Evolutionary conservation across 1,140 invertebrate species (phyloP).

Genomic region (Zelostemma sp.): DNA sequence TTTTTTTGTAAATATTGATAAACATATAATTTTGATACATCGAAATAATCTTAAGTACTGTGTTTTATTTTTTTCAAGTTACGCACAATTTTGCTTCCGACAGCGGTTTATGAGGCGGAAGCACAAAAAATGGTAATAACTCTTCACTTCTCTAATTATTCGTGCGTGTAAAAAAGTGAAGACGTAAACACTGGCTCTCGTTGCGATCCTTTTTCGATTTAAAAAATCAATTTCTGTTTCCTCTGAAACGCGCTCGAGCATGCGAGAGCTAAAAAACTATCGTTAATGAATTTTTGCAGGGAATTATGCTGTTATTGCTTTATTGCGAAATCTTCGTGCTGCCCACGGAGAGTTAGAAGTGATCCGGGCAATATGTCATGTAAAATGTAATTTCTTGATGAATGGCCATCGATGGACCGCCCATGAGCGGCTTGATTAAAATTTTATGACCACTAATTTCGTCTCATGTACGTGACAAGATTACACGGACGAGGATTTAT

Average conservation of each 20-base stretch:
- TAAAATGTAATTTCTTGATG: constrained; percentile 47
- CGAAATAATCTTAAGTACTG: no score
- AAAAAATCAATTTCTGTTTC: neutral
- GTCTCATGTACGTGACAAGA: constrained; percentile 46
- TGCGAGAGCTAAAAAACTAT: constrained; percentile 1
- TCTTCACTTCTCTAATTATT: no score
- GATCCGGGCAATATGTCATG: constrained; percentile 8
- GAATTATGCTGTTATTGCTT: neutral
- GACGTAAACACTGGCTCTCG: neutral
- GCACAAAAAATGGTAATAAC: no score
- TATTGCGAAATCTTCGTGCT: neutral
- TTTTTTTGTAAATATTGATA: no score
- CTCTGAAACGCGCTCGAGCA: neutral
- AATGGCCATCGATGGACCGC: constrained; percentile 41
- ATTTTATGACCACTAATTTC: constrained; percentile 51
- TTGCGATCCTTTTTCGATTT: neutral
- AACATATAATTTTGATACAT: no score
- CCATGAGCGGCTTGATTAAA: constrained; percentile 49
- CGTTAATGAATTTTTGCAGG: neutral
- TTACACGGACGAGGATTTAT: constrained; percentile 45
- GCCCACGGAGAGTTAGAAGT: neutral
- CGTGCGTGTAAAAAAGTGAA: no score
- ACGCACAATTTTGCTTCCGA: no score
- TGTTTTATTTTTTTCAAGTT: no score
- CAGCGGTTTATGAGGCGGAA: no score